These are phyloP conservation scores for Hylyphantes graminicola DNA, from an alignment of 1,140 invertebrate genomes.

Conservation along the genomic window DNA sequence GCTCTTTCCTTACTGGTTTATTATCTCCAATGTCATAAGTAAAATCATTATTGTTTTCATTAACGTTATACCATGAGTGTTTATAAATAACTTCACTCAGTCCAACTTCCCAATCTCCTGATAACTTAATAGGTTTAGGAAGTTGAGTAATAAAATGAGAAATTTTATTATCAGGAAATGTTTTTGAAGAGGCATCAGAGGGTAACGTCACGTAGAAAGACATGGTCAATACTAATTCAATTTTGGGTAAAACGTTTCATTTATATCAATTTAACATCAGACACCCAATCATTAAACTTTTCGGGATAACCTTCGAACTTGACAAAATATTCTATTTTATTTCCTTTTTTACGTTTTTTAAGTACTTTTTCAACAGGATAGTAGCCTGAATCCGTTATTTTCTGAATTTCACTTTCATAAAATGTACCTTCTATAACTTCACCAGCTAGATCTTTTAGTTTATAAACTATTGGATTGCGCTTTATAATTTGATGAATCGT, in stretches of 20 bases:
- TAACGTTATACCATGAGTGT: slow-evolving; percentile 8
- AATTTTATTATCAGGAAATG: slow-evolving; percentile 25
- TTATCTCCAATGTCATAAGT: slow-evolving; percentile 1
- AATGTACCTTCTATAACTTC: slow-evolving; percentile 32
- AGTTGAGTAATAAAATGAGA: slow-evolving; percentile 9
- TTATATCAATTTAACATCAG: slow-evolving; percentile 15
- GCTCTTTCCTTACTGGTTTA: neutral
- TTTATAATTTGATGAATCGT: neutral
- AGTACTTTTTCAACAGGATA: slow-evolving; percentile 28
- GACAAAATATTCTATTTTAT: slow-evolving; percentile 16
- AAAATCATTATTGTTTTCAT: neutral
- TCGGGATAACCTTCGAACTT: slow-evolving; percentile 12
- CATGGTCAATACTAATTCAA: neutral
- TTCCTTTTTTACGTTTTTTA: slow-evolving; percentile 2
- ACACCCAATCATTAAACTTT: slow-evolving; percentile 2
- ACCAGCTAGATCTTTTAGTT: neutral
- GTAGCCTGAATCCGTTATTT: neutral
- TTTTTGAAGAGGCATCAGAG: too few species aligned
- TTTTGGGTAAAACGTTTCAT: neutral
- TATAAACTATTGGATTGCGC: slow-evolving; percentile 12
- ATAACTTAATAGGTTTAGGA: neutral
- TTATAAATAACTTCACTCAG: slow-evolving; percentile 13
- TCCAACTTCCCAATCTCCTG: slow-evolving; percentile 21
- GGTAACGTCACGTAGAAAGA: too few species aligned
- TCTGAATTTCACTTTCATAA: slow-evolving; percentile 26